Conservation (phyloP, 2,888 invertebrate species). For the Diarsia dahlii region DNA sequence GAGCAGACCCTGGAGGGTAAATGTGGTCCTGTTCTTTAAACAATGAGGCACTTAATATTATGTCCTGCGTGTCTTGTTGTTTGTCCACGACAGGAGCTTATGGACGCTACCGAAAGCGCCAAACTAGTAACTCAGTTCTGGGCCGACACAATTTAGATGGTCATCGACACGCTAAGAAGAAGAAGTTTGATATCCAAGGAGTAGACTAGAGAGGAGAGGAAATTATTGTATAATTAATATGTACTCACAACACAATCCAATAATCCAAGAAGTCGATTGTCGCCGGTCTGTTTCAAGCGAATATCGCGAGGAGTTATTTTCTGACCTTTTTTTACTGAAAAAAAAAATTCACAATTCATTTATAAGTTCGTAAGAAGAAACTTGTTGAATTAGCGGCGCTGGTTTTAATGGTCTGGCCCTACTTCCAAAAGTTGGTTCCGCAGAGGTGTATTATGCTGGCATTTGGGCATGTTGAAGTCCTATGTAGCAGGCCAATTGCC, state of each 20-base stretch:
- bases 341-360: not conserved
- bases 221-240: not conserved
- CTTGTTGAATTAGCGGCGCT: not conserved
- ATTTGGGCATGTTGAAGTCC: not conserved
- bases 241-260: conserved; percentile 77
- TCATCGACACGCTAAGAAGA: no score
- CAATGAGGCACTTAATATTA: no score
- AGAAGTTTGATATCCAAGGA: no score
- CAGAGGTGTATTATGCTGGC: not conserved
- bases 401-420: not conserved
- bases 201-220: not conserved
- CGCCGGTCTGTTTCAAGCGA: conserved; percentile 77
- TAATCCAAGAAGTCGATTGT: conserved; percentile 74
- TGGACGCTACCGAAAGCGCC: no score
- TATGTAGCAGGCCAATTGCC: not conserved
- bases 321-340: conserved; percentile 28
- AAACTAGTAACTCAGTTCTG: no score
- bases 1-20: not conserved
- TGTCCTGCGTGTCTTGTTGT: no score
- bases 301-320: conserved; percentile 67
- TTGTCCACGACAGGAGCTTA: no score
- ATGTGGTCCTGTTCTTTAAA: no score
- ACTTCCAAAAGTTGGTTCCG: not conserved
- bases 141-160: no score
- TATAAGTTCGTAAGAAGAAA: not conserved